Percentiles rank a stretch among this genome's conserved stretches.
These are phyloP conservation scores for Scopus umbretta DNA, from an alignment of 2,113 vertebrate species.

Conservation along the genomic window DNA sequence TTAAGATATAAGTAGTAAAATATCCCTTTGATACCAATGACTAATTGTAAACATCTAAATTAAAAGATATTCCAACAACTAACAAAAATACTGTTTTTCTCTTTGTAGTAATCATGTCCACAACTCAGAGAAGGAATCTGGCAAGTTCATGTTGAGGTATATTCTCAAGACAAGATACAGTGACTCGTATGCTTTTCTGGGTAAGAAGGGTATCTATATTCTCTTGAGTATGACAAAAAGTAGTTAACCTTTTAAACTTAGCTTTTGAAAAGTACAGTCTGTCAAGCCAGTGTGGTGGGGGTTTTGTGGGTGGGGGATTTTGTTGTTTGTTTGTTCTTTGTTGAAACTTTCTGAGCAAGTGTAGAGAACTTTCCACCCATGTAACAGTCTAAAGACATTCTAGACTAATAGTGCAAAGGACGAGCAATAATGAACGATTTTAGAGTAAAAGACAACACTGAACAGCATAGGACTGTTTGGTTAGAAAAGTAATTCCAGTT, in stretches of 20 bases:
- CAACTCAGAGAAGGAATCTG: background rate
- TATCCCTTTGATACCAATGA: background rate
- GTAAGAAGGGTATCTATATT: slow-evolving; percentile 24
- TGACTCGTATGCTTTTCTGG: background rate
- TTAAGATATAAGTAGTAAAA: background rate
- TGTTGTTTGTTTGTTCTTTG: background rate
- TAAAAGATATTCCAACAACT: background rate
- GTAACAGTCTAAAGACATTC: background rate
- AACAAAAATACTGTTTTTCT: background rate
- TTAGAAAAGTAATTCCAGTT: background rate
- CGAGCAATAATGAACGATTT: background rate
- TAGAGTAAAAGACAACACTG: background rate
- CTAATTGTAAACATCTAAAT: background rate
- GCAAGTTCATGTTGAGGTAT: slow-evolving; percentile 18
- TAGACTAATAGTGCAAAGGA: background rate
- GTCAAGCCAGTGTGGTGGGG: background rate
- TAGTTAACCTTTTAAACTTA: background rate
- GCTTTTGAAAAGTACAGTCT: background rate
- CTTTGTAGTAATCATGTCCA: slow-evolving; percentile 39
- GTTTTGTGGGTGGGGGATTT: background rate
- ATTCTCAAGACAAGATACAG: slow-evolving; percentile 18
- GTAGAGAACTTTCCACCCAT: background rate
- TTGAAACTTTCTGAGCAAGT: background rate
- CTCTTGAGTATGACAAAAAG: background rate
- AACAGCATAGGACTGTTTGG: background rate